These are phyloP conservation scores for Meriones unguiculatus DNA, from an alignment of 2,113 vertebrate genomes.

Conservation along the genomic window DNA sequence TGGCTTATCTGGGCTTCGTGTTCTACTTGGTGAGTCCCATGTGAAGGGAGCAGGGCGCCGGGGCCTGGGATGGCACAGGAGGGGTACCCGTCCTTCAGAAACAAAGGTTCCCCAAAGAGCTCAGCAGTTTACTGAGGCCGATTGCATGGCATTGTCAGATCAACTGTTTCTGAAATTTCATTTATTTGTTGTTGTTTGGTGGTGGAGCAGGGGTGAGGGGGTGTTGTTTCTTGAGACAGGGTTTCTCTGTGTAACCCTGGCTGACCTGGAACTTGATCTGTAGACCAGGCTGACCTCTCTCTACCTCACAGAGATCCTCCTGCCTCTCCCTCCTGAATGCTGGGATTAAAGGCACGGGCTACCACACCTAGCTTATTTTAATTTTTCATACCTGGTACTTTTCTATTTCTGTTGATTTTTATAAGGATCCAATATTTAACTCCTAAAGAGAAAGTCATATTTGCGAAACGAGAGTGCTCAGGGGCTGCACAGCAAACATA, in stretches of 20 bases:
- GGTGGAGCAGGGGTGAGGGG: neutral
- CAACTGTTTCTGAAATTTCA: neutral
- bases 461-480: neutral
- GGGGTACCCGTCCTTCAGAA: neutral
- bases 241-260: neutral
- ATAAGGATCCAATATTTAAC: slow-evolving; percentile 31
- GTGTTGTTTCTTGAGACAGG: neutral
- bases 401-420: slow-evolving; percentile 32
- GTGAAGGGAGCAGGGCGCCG: neutral
- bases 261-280: neutral
- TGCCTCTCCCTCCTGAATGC: neutral
- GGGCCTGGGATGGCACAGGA: neutral
- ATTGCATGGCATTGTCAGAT: neutral
- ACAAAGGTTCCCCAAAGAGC: neutral
- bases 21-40: slow-evolving; percentile 93
- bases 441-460: neutral
- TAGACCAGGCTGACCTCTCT: neutral
- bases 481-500: neutral
- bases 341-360: neutral
- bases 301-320: neutral
- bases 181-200: neutral
- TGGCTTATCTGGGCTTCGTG: slow-evolving; percentile 94
- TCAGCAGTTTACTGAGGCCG: neutral
- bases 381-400: neutral
- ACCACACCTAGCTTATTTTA: neutral